Percentiles rank a stretch among this genome's conserved stretches.
phyloP scores from a whole-genome alignment of 2,113 vertebrate genomes.

The Microcebus jonahi region DNA sequence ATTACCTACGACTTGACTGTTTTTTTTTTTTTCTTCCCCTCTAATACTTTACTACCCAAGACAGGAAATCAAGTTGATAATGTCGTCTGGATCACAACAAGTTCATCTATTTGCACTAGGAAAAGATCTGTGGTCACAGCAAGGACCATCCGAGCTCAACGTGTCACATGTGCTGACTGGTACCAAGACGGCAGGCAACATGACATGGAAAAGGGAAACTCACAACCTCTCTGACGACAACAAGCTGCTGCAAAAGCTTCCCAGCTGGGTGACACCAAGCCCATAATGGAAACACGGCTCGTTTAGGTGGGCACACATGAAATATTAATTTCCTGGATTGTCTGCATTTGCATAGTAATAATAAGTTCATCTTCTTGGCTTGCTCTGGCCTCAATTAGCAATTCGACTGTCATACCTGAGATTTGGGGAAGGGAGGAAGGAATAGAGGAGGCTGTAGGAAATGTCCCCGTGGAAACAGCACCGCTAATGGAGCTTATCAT shows the following conservation, averaged over 20 bases:
- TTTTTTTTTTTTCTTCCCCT: not conserved
- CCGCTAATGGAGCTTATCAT: conserved; percentile 89
- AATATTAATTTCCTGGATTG: conserved; percentile 83
- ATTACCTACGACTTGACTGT: not conserved
- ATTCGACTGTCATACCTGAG: conserved; percentile 80
- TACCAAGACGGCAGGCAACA: conserved; percentile 65
- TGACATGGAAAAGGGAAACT: conserved; percentile 76
- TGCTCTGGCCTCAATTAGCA: conserved; percentile 78
- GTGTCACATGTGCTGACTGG: conserved; percentile 6
- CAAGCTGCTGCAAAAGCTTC: conserved; percentile 54
- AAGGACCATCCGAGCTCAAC: conserved; percentile 52
- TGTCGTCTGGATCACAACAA: not conserved
- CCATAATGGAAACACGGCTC: conserved; percentile 72
- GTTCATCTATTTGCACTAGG: conserved; percentile 7
- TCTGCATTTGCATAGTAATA: conserved; percentile 85
- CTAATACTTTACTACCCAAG: not conserved
- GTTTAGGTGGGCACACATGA: conserved; percentile 76
- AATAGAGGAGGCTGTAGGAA: conserved; percentile 74
- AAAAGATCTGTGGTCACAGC: conserved; percentile 30
- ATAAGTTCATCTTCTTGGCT: conserved; percentile 80
- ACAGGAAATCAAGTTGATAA: not conserved
- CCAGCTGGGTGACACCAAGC: conserved; percentile 68
- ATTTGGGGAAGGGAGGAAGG: conserved; percentile 70
- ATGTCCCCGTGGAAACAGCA: conserved; percentile 87
- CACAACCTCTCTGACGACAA: conserved; percentile 74